Evolutionary conservation across 2,797 vertebrate species (phyloP).

Genomic region (Siniperca undulata): DNA sequence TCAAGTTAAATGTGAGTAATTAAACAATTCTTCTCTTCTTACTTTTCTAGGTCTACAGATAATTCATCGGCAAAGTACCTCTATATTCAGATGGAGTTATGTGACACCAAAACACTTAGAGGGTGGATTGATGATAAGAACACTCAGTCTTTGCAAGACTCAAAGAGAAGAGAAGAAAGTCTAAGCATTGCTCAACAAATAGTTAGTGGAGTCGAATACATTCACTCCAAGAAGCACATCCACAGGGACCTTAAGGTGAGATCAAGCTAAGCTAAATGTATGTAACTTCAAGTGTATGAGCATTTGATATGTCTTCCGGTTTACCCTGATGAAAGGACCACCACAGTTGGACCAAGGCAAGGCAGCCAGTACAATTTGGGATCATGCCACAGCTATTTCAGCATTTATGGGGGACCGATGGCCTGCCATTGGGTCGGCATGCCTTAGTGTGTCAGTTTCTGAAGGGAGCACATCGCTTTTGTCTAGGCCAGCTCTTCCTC

Average conservation of each 20-base stretch:
- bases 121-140: slow-evolving; percentile 80
- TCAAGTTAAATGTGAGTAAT: not conserved
- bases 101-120: slow-evolving; percentile 82
- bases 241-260: slow-evolving; percentile 94
- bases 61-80: slow-evolving; percentile 64
- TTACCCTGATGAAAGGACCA: not conserved
- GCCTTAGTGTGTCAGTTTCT: no score
- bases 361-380: no score
- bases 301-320: not conserved
- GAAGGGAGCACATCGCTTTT: no score
- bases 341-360: no score
- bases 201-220: slow-evolving; percentile 85
- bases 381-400: no score
- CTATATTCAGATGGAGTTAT: slow-evolving; percentile 93
- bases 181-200: slow-evolving; percentile 83
- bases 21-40: not conserved
- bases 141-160: rapidly evolving
- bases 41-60: slow-evolving; percentile 50
- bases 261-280: not conserved
- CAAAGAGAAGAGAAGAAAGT: slow-evolving; percentile 65
- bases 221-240: slow-evolving; percentile 85
- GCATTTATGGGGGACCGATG: no score
- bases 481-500: no score
- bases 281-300: not conserved
- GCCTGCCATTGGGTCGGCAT: no score